phyloP scores from a whole-genome alignment of 2,113 vertebrate species.

The Vulpes vulpes region DNA sequence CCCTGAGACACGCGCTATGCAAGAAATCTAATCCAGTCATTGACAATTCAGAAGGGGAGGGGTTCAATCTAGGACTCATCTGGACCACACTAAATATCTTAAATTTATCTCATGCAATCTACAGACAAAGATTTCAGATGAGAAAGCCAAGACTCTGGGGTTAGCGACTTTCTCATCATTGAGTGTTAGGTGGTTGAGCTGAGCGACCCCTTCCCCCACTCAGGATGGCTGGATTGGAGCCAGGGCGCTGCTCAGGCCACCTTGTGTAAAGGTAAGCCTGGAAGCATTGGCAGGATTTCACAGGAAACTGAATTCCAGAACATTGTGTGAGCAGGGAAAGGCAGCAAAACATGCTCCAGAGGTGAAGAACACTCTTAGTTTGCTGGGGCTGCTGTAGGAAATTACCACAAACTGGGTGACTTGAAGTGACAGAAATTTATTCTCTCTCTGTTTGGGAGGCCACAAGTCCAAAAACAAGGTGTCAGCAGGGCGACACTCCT shows the following conservation, averaged over 20 bases:
- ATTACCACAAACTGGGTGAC: neutral
- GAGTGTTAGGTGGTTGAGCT: neutral
- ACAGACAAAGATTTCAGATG: neutral
- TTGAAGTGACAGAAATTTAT: neutral
- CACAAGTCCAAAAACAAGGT: neutral
- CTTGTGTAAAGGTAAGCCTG: neutral
- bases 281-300: neutral
- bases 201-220: neutral
- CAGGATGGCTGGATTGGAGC: neutral
- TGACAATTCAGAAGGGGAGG: neutral
- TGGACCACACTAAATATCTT: neutral
- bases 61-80: too few relatives aligned
- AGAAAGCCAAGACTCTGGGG: neutral
- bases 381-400: neutral
- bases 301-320: neutral
- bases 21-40: neutral
- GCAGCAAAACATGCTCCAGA: neutral
- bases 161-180: neutral
- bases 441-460: neutral
- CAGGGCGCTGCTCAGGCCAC: neutral
- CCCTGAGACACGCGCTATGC: fast-evolving
- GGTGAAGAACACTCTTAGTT: neutral
- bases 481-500: neutral
- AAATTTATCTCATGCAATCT: neutral
- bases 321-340: neutral